Percentiles rank a stretch among this genome's conserved stretches.
Conservation (phyloP, 1,140 invertebrate genomes). For the Gonatopus flavifemur region DNA sequence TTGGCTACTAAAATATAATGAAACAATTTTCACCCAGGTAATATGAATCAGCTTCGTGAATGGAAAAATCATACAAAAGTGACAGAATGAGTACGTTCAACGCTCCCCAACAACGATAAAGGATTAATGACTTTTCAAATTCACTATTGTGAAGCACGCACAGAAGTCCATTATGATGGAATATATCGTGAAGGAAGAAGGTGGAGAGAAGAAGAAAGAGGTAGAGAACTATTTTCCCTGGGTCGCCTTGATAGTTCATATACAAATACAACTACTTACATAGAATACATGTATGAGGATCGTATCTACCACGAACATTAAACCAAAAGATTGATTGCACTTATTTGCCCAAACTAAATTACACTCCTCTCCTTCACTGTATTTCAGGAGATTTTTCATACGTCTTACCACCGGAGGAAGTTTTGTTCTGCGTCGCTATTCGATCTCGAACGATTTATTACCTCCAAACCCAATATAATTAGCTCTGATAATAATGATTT, state of each 20-base stretch:
- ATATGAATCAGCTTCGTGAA: too few species aligned
- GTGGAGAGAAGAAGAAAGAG: constrained; percentile 11
- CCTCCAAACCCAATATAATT: constrained; percentile 26
- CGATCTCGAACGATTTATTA: constrained; percentile 18
- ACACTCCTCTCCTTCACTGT: constrained; percentile 21
- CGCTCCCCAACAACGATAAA: too few species aligned
- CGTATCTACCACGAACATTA: constrained; percentile 24
- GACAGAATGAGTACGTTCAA: too few species aligned
- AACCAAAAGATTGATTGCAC: constrained; percentile 42
- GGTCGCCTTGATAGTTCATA: constrained; percentile 8
- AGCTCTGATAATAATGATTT: constrained; percentile 24
- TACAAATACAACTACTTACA: constrained; percentile 18
- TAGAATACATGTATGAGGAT: constrained; percentile 28
- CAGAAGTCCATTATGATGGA: too few species aligned
- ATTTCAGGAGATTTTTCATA: too few species aligned
- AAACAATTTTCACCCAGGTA: too few species aligned
- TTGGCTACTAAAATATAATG: too few species aligned
- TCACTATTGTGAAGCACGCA: too few species aligned
- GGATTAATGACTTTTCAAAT: too few species aligned
- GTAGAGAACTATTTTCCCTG: constrained; percentile 18
- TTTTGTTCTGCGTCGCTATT: constrained; percentile 12
- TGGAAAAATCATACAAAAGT: too few species aligned
- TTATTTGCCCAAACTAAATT: constrained; percentile 40
- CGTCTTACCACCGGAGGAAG: too few species aligned
- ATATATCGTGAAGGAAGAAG: constrained; percentile 20